Base-by-base conservation (phyloP, 1,140 invertebrate genomes). In the Mizuhopecten yessoensis region DNA sequence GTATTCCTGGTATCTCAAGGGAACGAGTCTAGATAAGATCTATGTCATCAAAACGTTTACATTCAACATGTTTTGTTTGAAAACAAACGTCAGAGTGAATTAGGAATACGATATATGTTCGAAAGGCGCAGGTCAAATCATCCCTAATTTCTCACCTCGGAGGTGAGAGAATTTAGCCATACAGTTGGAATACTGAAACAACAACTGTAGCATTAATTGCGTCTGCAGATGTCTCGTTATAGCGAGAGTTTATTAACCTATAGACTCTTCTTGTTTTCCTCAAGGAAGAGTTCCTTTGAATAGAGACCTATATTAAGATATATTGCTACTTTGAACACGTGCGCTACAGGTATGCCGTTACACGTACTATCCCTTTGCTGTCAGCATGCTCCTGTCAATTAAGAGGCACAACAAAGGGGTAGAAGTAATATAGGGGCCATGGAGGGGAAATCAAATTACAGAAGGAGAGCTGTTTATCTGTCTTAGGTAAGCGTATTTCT, bases 61-160 rank as follows among this genome's bases (percentile, higher is more conserved):
- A 75, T 75, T 75, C 23, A 75, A 75, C 57, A 29, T 75, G 57
- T 75, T 75, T 75, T 75, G 23, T 75, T 75, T 75, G 57, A 75
- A 75, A 75, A 75, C n/a, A 75, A 75, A 75, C 57, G 57, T 29
- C 57, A 75, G 57, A 9, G 5, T 5, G 57, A 75, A 75, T 75
- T 75, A 75, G 57, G 3, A 29, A n/a, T 17, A 29, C 23, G 57
- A 75, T 75, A 75, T 75, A n/a, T 29, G 11, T n/a, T n/a, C 5
- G 57, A 75, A 29, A 75, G 23, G 5, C 17, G 57, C 23, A 29
- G 57, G 57, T 75, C 57, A 17, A 13, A 9, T 75, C n/a, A 17
- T 17, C 42, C 57, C 57, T 75, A 29, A 75, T 5, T 29, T 29
- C 23, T 29, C 57, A 75, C n/a, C 23, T 29, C 17, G 57, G 2